Evolutionary conservation across 37 sponge, comb jelly and placozoan species (phyloP), one percentile per base, ranked within the genome.

Genomic region (Aplysina aerophoba): DNA sequence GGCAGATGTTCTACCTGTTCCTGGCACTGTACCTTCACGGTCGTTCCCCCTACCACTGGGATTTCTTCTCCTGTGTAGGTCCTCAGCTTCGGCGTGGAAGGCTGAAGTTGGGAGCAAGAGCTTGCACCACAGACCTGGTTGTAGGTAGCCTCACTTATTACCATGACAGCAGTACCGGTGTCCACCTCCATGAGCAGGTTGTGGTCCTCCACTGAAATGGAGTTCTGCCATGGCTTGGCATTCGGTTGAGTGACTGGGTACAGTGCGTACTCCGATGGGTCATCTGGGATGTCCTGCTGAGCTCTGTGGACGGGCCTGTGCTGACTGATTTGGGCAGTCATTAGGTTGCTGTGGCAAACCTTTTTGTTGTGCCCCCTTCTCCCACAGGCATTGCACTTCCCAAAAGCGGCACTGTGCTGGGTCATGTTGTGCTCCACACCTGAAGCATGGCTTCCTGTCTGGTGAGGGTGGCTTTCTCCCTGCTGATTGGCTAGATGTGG

Each of bases 61-160:
- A 79, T 44, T 53, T n/a, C 55, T 41, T 79, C 80, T 44, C 80
- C 80, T 4, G 80, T 55, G 56, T 79, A 79, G 55, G 80, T 55
- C 15, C 30, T 55, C 80, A 79, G 31, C 16, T 34, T 25, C n/a
- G 34, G 25, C 56, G 39, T 21, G 21, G 80, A 50, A 79, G 80
- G n/a, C 25, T 21, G 21, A 54, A 79, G 57, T 79, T n/a, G 17
- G 80, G 55, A 22, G 50, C 21, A 17, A 22, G 21, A 17, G 17
- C 17, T 17, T 20, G 59, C 15, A 17, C 17, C 15, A 15, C 59
- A 57, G 59, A 57, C 17, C 24, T 79, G 22, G 1, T 40, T 24
- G 57, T 55, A 79, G 25, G 55, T 44, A 53, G 21, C 17, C 50
- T 79, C 22, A n/a, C 35, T n/a, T 54, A 79, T 24, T 19, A 79